A percentile compares a stretch with the other conserved stretches of the same genome.
phyloP scores from a whole-genome alignment of 2,797 vertebrate genomes.

The Ceryle rudis region DNA sequence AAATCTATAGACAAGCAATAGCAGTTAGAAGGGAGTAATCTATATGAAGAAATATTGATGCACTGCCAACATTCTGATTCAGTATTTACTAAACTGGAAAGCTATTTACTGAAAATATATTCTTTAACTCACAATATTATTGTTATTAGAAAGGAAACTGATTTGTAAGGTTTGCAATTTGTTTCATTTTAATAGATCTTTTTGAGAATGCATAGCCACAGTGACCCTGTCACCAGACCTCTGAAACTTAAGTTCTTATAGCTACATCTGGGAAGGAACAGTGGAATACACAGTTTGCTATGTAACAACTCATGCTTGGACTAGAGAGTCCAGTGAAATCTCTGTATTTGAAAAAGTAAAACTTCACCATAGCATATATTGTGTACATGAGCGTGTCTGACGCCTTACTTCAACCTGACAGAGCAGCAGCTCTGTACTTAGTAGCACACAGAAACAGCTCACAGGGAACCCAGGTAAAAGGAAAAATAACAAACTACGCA shows the following conservation, averaged over 20 bases:
- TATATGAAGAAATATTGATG: not conserved
- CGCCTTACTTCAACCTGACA: not conserved
- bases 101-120: not conserved
- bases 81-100: not conserved
- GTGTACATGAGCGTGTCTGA: not conserved
- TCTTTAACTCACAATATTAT: not conserved
- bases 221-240: not conserved
- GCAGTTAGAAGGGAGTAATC: not conserved
- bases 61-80: not conserved
- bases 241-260: not conserved
- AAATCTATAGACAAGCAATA: not conserved
- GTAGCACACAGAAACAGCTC: not conserved
- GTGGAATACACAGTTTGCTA: not conserved
- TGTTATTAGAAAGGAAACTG: not conserved
- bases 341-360: not conserved
- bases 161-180: not conserved
- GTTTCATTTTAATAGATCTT: not conserved
- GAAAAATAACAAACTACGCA: not conserved
- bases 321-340: not conserved
- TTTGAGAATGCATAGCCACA: not conserved
- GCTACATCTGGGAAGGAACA: not conserved
- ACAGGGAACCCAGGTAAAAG: not conserved
- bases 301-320: not conserved
- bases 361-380: not conserved
- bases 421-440: not conserved